Evolutionary conservation across 2,888 invertebrate genomes (phyloP).

Genomic region (Pyrocoelia pectoralis): DNA sequence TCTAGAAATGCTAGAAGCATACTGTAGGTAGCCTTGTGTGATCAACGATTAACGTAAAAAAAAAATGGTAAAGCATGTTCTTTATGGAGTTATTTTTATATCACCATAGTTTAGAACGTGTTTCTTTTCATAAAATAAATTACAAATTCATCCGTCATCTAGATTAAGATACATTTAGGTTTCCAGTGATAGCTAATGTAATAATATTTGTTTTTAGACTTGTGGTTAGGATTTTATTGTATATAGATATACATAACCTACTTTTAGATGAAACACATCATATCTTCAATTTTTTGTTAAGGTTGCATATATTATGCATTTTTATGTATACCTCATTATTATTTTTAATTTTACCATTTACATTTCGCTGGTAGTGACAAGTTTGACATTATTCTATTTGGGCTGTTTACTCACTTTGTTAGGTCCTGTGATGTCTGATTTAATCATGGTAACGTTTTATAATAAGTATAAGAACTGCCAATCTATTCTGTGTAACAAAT

Average conservation of each 20-base stretch:
- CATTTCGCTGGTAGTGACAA: not conserved
- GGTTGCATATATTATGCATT: constrained; percentile 23
- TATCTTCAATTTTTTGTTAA: constrained; percentile 9
- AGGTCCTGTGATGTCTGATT: too few relatives aligned
- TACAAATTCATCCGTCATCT: constrained; percentile 33
- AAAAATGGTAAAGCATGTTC: constrained; percentile 10
- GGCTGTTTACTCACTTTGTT: too few relatives aligned
- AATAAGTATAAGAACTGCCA: too few relatives aligned
- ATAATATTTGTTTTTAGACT: constrained; percentile 35
- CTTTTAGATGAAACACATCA: constrained; percentile 20
- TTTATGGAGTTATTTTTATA: constrained; percentile 22
- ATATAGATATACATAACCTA: constrained; percentile 26
- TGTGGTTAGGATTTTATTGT: constrained; percentile 35
- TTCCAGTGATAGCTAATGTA: constrained; percentile 43
- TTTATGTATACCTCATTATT: constrained; percentile 29
- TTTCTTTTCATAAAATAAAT: constrained; percentile 21
- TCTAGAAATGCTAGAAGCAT: constrained; percentile 93
- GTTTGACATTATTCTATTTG: not conserved
- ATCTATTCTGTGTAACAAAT: too few relatives aligned
- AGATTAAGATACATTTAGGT: constrained; percentile 34
- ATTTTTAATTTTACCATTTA: constrained; percentile 10
- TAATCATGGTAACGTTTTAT: too few relatives aligned
- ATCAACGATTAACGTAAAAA: constrained; percentile 12
- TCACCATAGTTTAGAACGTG: constrained; percentile 12
- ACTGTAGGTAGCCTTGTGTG: constrained; percentile 64